Conservation (phyloP, 2,888 invertebrate species). For the Melanchra persicariae region DNA sequence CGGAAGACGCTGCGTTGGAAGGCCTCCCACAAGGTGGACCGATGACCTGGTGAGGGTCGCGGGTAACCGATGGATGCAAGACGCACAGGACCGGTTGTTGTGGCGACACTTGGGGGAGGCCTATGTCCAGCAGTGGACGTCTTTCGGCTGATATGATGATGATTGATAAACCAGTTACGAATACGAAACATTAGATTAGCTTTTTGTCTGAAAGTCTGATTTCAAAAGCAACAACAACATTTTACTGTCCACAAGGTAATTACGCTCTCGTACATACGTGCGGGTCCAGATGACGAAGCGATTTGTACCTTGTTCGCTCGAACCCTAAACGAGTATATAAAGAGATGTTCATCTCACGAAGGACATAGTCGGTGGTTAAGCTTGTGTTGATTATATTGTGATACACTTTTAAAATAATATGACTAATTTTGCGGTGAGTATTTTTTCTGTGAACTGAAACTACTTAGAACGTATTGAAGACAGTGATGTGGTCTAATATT, state of each 20-base stretch:
- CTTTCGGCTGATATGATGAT: no score
- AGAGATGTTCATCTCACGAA: conserved; percentile 33
- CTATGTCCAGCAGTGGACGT: no score
- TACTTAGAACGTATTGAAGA: neutral
- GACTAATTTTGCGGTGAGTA: conserved; percentile 56
- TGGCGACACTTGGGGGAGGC: no score
- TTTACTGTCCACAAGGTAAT: conserved; percentile 13
- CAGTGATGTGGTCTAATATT: conserved; percentile 23
- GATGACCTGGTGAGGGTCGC: no score
- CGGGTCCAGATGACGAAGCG: conserved; percentile 13
- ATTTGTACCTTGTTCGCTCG: conserved; percentile 3
- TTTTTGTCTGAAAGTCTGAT: neutral
- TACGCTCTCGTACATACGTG: conserved; percentile 12
- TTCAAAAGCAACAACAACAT: conserved; percentile 18
- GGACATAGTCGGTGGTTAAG: conserved; percentile 39
- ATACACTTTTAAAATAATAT: conserved; percentile 33
- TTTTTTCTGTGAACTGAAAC: neutral
- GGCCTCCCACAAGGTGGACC: no score
- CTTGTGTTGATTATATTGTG: conserved; percentile 33
- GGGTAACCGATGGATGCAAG: no score
- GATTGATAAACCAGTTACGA: no score
- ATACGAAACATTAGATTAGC: neutral
- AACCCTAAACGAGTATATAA: conserved; percentile 53
- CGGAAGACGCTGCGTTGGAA: no score
- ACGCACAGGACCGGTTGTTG: no score